A percentile compares a stretch with the other conserved stretches of the same genome.
These are phyloP conservation scores for Trichonephila clavipes DNA, from an alignment of 1,140 invertebrate genomes.

Conservation along the genomic window DNA sequence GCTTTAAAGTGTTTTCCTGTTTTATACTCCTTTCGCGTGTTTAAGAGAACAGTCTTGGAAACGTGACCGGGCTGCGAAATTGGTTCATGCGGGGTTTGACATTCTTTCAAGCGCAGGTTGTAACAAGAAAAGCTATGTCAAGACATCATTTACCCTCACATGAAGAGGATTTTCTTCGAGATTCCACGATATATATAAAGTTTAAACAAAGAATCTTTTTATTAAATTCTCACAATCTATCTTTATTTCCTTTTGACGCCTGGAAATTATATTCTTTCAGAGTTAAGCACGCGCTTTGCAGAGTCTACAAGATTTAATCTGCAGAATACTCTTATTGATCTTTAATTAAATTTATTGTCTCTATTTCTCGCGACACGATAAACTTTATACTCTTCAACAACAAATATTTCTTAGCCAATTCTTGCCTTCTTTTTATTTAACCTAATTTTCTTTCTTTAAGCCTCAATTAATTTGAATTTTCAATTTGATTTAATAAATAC, in stretches of 20 bases:
- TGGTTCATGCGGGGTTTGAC: slow-evolving; percentile 43
- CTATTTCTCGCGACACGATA: too few species aligned
- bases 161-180: slow-evolving; percentile 21
- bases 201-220: slow-evolving; percentile 31
- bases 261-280: too few species aligned
- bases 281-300: not conserved
- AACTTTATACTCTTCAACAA: too few species aligned
- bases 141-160: slow-evolving; percentile 40
- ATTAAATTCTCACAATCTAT: slow-evolving; percentile 14
- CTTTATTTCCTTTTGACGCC: not conserved
- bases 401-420: too few species aligned
- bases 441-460: too few species aligned
- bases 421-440: too few species aligned
- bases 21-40: slow-evolving; percentile 65
- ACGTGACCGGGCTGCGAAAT: slow-evolving; percentile 53
- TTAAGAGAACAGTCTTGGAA: slow-evolving; percentile 52
- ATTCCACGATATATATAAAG: not conserved
- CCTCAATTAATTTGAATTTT: too few species aligned
- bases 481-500: too few species aligned
- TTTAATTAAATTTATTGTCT: not conserved
- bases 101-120: slow-evolving; percentile 33
- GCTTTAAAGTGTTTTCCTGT: slow-evolving; percentile 64
- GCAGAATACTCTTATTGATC: not conserved
- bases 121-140: slow-evolving; percentile 51
- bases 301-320: not conserved